phyloP scores from a whole-genome alignment of 2,888 invertebrate genomes.

The Ochlodes sylvanus region DNA sequence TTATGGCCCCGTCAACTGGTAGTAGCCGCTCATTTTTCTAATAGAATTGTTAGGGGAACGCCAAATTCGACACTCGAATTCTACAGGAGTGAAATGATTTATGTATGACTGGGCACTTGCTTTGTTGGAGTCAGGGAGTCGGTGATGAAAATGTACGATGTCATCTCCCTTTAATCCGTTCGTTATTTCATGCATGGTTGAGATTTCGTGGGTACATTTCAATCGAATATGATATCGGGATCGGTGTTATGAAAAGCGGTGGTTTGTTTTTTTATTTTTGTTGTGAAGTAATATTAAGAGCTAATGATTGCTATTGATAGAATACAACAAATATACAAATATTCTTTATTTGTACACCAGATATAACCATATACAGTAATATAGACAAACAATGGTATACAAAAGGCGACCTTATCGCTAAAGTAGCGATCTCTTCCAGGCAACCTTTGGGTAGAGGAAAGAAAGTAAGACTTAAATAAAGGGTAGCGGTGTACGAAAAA shows the following conservation, averaged over 20 bases:
- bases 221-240: conserved; percentile 2
- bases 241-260: neutral
- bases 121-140: conserved; percentile 51
- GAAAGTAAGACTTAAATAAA: too few relatives aligned
- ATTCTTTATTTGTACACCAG: too few relatives aligned
- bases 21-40: conserved; percentile 58
- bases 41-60: conserved; percentile 54
- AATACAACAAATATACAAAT: too few relatives aligned
- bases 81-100: conserved; percentile 59
- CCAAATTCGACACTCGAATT: conserved; percentile 74
- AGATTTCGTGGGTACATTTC: conserved; percentile 33
- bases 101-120: conserved; percentile 69
- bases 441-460: too few relatives aligned
- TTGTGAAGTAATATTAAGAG: too few relatives aligned
- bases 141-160: conserved; percentile 67
- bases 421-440: too few relatives aligned
- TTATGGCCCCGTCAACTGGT: conserved; percentile 73
- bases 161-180: conserved; percentile 74
- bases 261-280: too few relatives aligned
- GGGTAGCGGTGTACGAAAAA: too few relatives aligned
- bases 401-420: too few relatives aligned
- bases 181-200: conserved; percentile 74
- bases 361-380: too few relatives aligned
- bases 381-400: too few relatives aligned
- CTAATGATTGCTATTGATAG: too few relatives aligned